Evolutionary conservation across 2,113 vertebrate genomes (phyloP).

Genomic region (Pandion haliaetus): DNA sequence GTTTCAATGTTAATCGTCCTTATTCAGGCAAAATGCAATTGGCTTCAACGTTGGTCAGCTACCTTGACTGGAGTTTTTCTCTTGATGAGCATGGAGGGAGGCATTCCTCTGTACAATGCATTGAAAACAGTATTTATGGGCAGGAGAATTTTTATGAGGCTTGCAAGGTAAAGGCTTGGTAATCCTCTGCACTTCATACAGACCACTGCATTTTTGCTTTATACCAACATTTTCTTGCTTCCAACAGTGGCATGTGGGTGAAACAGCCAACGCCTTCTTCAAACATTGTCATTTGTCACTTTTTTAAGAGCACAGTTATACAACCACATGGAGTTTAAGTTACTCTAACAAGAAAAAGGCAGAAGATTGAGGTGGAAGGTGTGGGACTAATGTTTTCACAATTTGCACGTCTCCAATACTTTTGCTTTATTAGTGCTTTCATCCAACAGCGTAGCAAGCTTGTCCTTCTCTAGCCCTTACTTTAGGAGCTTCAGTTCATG

Average conservation of each 20-base stretch:
- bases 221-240: background rate
- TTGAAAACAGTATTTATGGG: background rate
- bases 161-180: background rate
- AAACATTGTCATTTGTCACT: background rate
- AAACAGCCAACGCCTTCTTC: background rate
- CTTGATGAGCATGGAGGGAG: background rate
- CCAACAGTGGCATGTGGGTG: background rate
- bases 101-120: background rate
- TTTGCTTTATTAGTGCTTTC: background rate
- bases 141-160: background rate
- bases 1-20: background rate
- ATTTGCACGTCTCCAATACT: background rate
- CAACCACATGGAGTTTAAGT: background rate
- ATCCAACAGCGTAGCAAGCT: background rate
- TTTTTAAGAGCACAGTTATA: background rate
- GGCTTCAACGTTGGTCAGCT: accelerated
- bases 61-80: background rate
- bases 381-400: background rate
- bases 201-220: background rate
- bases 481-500: background rate
- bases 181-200: background rate
- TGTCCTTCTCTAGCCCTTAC: background rate
- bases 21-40: background rate
- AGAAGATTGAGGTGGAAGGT: background rate
- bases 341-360: background rate